phyloP scores from a whole-genome alignment of 2,888 invertebrate species.

The Chirona hameri region DNA sequence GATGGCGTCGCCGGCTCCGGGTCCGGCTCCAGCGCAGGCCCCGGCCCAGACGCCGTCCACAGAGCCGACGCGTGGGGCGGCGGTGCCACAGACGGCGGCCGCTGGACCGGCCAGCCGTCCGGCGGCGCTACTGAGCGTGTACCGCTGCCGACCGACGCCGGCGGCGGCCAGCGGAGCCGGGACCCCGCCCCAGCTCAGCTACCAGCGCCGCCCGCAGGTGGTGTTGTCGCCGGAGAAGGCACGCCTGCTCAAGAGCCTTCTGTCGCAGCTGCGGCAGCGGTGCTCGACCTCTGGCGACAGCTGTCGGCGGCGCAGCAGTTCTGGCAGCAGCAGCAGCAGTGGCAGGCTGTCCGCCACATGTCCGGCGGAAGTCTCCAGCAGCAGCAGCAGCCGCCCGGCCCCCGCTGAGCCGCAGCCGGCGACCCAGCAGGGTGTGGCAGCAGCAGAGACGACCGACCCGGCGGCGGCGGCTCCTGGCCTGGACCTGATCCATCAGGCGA shows the following conservation, averaged over 20 bases:
- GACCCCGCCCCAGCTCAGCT: neutral
- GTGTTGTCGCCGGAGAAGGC: neutral
- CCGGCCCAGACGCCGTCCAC: neutral
- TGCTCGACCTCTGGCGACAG: neutral
- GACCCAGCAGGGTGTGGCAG: neutral
- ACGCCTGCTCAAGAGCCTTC: neutral
- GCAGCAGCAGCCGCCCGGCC: neutral
- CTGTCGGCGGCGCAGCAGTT: neutral
- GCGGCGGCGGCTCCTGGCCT: neutral
- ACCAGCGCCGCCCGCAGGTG: neutral
- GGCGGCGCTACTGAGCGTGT: neutral
- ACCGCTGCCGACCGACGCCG: neutral
- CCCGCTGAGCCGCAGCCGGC: neutral
- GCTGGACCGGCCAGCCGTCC: neutral
- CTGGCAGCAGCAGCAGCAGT: slow-evolving; percentile 4
- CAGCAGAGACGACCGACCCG: neutral
- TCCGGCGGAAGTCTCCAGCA: neutral
- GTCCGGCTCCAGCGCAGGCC: neutral
- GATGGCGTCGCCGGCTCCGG: neutral
- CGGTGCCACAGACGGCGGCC: neutral
- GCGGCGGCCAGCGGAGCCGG: neutral
- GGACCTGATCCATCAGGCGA: slow-evolving; percentile 9
- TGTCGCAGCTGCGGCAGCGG: neutral
- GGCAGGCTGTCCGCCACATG: neutral
- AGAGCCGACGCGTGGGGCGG: neutral